Percentiles rank a stretch among this genome's conserved stretches.
Evolutionary conservation across 2,888 invertebrate species (phyloP).

Genomic region (Lasioglossum figueresi): DNA sequence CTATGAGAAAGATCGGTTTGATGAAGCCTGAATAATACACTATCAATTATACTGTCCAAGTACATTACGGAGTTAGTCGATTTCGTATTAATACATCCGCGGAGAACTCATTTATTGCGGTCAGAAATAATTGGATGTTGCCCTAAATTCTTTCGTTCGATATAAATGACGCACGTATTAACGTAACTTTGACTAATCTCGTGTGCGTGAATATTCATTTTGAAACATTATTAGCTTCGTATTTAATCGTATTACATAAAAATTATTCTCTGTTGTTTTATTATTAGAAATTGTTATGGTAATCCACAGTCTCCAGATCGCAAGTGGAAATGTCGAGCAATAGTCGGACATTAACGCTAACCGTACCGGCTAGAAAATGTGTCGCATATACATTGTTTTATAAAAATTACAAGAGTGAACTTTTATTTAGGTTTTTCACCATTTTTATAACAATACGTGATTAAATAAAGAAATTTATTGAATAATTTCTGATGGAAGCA

Average conservation of each 20-base stretch:
- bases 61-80: not conserved
- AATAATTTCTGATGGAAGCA: no score
- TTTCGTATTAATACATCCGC: not conserved
- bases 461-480: no score
- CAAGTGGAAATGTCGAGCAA: not conserved
- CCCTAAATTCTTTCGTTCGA: not conserved
- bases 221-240: not conserved
- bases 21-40: slow-evolving; percentile 22
- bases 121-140: not conserved
- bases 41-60: slow-evolving; percentile 13
- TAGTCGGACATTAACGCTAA: not conserved
- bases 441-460: no score
- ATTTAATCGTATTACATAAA: not conserved
- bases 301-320: not conserved
- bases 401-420: no score
- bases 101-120: not conserved
- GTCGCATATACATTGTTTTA: no score
- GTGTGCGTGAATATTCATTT: not conserved
- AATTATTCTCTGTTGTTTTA: not conserved
- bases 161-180: not conserved
- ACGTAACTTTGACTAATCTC: not conserved
- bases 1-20: slow-evolving; percentile 17
- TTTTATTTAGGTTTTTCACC: no score
- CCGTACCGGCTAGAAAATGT: no score
- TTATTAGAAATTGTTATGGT: not conserved